A percentile compares a stretch with the other conserved stretches of the same genome.
Evolutionary conservation across 2,888 invertebrate genomes (phyloP).

Genomic region (Fragum whitleyi): DNA sequence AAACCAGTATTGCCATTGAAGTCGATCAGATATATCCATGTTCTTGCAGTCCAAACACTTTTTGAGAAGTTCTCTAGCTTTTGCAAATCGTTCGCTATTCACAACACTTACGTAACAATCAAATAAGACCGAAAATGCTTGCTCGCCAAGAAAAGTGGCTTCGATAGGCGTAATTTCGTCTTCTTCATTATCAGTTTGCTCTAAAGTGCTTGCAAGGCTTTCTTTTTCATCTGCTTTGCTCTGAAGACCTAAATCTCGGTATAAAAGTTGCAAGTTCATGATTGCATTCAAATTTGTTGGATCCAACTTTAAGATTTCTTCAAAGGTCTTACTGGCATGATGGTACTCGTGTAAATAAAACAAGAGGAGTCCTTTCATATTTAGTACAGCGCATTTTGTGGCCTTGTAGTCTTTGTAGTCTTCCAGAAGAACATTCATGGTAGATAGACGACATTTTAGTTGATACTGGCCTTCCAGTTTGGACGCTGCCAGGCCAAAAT

Average conservation of each 20-base stretch:
- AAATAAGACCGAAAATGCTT: constrained; percentile 24
- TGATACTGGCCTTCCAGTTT: constrained; percentile 13
- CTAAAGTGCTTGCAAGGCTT: not conserved
- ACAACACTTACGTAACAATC: not conserved
- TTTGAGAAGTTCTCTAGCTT: not conserved
- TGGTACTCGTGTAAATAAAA: constrained; percentile 16
- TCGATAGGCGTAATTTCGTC: not conserved
- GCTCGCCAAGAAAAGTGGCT: constrained; percentile 16
- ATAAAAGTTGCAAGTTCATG: not conserved
- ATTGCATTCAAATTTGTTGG: constrained; percentile 9
- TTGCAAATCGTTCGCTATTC: not conserved
- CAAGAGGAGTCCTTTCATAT: constrained; percentile 7
- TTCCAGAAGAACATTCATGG: constrained; percentile 1
- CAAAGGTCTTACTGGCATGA: not conserved
- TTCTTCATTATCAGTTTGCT: not conserved
- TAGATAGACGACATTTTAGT: not conserved
- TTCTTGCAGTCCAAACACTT: not conserved
- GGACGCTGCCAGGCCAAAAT: constrained; percentile 8
- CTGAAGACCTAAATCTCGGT: constrained; percentile 11
- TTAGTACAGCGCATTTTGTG: constrained; percentile 13
- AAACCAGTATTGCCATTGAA: constrained; percentile 28
- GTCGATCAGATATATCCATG: not conserved
- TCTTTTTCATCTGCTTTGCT: not conserved
- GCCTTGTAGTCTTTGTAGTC: constrained; percentile 6
- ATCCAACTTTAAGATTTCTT: not conserved